Conservation (phyloP, 1,140 invertebrate genomes). For the Drosophila subobscura region DNA sequence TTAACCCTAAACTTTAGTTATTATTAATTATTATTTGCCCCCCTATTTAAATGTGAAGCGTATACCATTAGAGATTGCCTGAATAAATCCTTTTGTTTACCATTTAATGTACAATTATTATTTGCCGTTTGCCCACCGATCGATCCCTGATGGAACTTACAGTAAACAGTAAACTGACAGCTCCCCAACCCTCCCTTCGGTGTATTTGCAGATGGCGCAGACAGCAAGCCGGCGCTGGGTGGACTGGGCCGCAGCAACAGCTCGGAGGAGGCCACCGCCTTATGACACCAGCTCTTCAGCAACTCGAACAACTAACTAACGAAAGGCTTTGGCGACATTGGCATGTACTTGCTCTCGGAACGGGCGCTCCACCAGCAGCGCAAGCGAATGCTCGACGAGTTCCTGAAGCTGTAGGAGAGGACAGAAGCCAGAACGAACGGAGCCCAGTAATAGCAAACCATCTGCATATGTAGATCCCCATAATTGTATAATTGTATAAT, state of each 20-base stretch:
- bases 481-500: conserved; percentile 37
- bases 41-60: conserved; percentile 73
- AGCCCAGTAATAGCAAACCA: not conserved
- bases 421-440: not conserved
- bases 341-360: conserved; percentile 79
- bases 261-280: conserved; percentile 74
- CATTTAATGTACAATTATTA: conserved; percentile 27
- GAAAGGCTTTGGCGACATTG: conserved; percentile 79
- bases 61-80: conserved; percentile 59
- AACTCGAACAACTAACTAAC: conserved; percentile 81
- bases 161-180: not conserved
- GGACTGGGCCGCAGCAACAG: conserved; percentile 60
- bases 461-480: not conserved
- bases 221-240: conserved; percentile 51
- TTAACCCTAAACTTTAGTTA: conserved; percentile 36
- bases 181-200: not conserved
- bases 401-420: conserved; percentile 62
- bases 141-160: not conserved
- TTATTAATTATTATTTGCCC: conserved; percentile 61
- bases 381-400: conserved; percentile 77
- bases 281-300: conserved; percentile 83
- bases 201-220: conserved; percentile 56
- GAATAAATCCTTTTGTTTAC: conserved; percentile 77
- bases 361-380: conserved; percentile 71
- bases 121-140: conserved; percentile 24